These are phyloP conservation scores for Atherix ibis DNA, from an alignment of 2,888 invertebrate species.

Conservation along the genomic window DNA sequence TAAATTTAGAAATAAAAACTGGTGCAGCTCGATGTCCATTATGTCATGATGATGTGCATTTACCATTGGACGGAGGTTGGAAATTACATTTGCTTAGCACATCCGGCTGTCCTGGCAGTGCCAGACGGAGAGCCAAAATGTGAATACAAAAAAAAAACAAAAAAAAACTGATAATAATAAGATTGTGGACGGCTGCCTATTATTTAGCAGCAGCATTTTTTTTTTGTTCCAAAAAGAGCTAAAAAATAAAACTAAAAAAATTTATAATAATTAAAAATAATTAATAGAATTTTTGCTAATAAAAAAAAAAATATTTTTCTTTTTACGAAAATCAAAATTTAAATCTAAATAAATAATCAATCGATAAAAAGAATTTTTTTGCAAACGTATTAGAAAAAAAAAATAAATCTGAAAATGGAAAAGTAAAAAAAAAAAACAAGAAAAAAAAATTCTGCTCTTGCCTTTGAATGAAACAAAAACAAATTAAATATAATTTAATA, in stretches of 20 bases:
- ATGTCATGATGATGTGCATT: conserved; percentile 61
- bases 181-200: conserved; percentile 3
- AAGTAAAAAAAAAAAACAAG: background rate
- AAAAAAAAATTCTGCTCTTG: conserved; percentile 1
- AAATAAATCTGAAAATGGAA: no score
- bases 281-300: no score
- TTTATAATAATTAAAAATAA: no score
- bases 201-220: background rate
- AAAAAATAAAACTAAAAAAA: conserved; percentile 1
- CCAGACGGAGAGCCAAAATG: conserved; percentile 21
- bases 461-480: conserved; percentile 5
- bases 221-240: background rate
- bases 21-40: conserved; percentile 73
- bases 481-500: no score
- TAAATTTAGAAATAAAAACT: conserved; percentile 22
- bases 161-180: no score
- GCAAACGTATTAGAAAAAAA: no score
- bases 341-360: no score
- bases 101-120: conserved; percentile 34
- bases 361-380: no score
- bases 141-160: no score
- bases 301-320: no score
- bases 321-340: no score
- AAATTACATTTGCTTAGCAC: conserved; percentile 46
- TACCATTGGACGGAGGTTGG: conserved; percentile 64